Evolutionary conservation across 2,797 vertebrate genomes (phyloP), one percentile per base, ranked within the genome.

Genomic region (Thalassophryne amazonica): DNA sequence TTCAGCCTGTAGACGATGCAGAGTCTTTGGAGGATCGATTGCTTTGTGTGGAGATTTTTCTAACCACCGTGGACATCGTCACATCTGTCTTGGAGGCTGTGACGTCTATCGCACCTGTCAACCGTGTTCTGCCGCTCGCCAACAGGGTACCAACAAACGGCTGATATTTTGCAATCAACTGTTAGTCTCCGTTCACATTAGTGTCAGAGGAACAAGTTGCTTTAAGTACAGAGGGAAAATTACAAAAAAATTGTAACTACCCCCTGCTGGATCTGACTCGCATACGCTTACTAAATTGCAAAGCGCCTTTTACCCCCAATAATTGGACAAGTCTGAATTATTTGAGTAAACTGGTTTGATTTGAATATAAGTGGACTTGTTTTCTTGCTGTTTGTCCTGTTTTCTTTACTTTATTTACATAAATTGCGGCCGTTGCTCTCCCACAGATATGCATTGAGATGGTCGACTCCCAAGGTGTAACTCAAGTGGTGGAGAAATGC

Each of bases 361-460:
- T n/a, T n/a, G n/a, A n/a, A n/a, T n/a, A n/a, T n/a, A n/a, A n/a
- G n/a, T 6, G 6, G 5, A 29, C 11, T 13, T 18, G 9, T 6
- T 18, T 9, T 31, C 7, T 45, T 5, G 9, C 1, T 42, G 1
- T 14, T 3, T 29, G 0, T 7, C 18, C 35, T 32, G 17, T 36
- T 22, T 2, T 9, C 6, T n/a, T 37, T 15, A 15, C 3, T 39
- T 7, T 22, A 18, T 7, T 18, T 4, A 5, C n/a, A 11, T 2
- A 39, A 20, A 6, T 27, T 37, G 4, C 10, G 7, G 20, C 6
- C 31, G 1, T 56, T 1, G 5, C 27, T 11, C 19, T 8, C 0
- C 43, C 30, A 24, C 59, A 90, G 89, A 75, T 89, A 0, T 85
- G 79, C 32, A 48, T 91, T 10, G 88, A 89, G 73, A 87, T 91